phyloP scores from a whole-genome alignment of 1,140 invertebrate genomes.

The Nasonia giraulti region DNA sequence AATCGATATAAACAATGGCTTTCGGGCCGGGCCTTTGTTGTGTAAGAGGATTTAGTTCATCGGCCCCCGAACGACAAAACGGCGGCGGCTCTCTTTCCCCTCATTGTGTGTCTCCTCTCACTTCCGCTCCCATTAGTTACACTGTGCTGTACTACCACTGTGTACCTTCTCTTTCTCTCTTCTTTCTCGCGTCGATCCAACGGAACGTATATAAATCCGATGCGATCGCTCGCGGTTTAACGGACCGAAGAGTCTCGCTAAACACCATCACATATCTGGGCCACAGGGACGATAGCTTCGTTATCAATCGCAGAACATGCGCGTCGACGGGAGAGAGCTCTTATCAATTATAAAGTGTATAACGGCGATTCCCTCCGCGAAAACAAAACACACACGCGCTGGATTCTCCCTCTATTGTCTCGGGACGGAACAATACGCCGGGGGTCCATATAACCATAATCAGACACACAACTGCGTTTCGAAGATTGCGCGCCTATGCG shows the following conservation, averaged over 20 bases:
- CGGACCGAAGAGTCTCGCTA: not conserved
- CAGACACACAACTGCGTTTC: slow-evolving; percentile 5
- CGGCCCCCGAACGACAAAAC: not conserved
- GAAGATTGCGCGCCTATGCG: not conserved
- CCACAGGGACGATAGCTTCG: not conserved
- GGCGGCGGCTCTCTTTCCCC: not conserved
- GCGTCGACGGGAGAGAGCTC: too few relatives aligned
- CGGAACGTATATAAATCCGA: not conserved
- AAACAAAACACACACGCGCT: not conserved
- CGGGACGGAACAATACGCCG: not conserved
- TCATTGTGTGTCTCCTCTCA: not conserved
- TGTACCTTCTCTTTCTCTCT: not conserved
- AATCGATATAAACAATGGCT: not conserved
- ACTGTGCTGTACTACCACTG: too few relatives aligned
- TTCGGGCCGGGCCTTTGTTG: not conserved
- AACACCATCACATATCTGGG: not conserved
- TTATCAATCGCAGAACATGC: not conserved
- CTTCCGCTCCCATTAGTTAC: slow-evolving; percentile 3
- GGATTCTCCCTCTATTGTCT: not conserved
- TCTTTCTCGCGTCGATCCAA: not conserved
- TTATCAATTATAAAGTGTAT: not conserved
- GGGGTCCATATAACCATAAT: not conserved
- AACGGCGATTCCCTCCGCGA: too few relatives aligned
- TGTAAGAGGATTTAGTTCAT: not conserved
- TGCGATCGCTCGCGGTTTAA: not conserved